These are phyloP conservation scores for Limnephilus lunatus DNA, from an alignment of 2,888 invertebrate genomes.

Conservation along the genomic window DNA sequence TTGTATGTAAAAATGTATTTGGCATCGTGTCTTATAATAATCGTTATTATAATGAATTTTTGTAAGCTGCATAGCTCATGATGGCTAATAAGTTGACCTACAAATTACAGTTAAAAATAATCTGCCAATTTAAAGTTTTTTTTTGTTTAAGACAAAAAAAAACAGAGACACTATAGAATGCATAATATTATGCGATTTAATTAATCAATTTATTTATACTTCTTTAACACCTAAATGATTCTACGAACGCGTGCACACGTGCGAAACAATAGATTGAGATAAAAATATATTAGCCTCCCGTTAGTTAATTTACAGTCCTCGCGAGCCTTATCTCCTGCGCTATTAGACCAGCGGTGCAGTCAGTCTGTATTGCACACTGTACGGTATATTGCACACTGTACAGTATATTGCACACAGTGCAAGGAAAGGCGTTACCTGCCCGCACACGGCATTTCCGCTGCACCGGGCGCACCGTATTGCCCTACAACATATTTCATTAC, in stretches of 20 bases:
- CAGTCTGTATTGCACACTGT: not conserved
- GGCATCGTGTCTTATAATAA: too few species aligned
- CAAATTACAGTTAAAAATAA: too few species aligned
- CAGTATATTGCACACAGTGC: not conserved
- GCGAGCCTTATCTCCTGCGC: not conserved
- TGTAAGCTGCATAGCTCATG: too few species aligned
- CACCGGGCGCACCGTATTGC: not conserved
- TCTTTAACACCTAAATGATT: not conserved
- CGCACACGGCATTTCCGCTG: not conserved
- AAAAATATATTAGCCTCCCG: not conserved
- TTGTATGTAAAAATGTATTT: too few species aligned
- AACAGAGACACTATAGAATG: too few species aligned
- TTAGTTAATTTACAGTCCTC: slow-evolving; percentile 14
- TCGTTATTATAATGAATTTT: too few species aligned
- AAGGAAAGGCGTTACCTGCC: not conserved
- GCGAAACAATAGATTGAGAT: not conserved
- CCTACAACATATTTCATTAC: slow-evolving; percentile 18
- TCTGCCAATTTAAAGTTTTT: too few species aligned
- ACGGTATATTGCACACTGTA: not conserved
- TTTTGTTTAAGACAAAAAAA: too few species aligned
- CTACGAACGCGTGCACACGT: not conserved
- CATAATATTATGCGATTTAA: not conserved
- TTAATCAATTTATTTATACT: not conserved
- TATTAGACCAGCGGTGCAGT: not conserved
- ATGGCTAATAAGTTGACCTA: too few species aligned